Base-by-base conservation (phyloP, 2,113 vertebrate genomes). In the Octodon degus region DNA sequence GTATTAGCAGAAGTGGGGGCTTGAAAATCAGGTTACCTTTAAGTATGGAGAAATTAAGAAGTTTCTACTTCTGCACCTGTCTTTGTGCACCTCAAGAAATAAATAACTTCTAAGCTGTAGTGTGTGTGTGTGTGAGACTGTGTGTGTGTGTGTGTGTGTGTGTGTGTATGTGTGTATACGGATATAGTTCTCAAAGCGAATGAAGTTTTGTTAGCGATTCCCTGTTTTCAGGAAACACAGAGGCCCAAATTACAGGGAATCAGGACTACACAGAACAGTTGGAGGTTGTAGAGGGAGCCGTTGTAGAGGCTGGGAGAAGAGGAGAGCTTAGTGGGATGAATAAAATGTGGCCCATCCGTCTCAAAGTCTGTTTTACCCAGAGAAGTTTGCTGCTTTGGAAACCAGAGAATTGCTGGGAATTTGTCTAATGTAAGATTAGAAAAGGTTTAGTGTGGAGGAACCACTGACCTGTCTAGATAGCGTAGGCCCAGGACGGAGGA, bases 31-130 rank as follows among this genome's bases (percentile, higher is more conserved):
- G 53, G 30, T 86, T 93, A 58, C 62, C 77, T 97, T 70, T 94
- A 91, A 90, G 24, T 68, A 6, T 40, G 20, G 68, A 91, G 50
- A 89, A 82, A 80, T 68, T 60, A 68, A 84, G 50, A 95, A n/a
- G 8, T 91, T 94, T 81, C 24, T 87, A 63, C 87, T 91, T 93
- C 40, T 90, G 72, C 37, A 90, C 24, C 90, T 96, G 47, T 91
- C 40, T 60, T 93, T 93, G 94, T 90, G 22, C 81, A 80, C 50
- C 43, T 86, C 30, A 84, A 87, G 74, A 94, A 96, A 80, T 74
- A 82, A 86, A 92, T 65, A 86, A 53, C 65, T 62, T 55, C 14
- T 60, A 32, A 85, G 11, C 76, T 63, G 19, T 79, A 37, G 82
- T 47, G 6, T 47, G 37, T 80, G 43, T 7, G 82, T 47, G 6